A percentile compares a stretch with the other conserved stretches of the same genome.
These are phyloP conservation scores for Gallinago jamesoni DNA, from an alignment of 2,113 vertebrate species.

Conservation along the genomic window DNA sequence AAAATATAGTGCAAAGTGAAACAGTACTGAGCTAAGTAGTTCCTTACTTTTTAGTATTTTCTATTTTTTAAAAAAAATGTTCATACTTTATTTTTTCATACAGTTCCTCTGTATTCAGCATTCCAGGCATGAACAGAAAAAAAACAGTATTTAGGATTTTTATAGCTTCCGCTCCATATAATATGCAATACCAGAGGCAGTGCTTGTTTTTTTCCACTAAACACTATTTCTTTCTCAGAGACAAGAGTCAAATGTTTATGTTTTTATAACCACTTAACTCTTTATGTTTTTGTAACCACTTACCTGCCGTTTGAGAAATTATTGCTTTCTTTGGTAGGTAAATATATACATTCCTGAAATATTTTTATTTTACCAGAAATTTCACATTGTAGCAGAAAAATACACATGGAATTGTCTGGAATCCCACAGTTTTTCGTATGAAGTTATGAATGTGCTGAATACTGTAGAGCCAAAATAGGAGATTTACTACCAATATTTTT, in stretches of 20 bases:
- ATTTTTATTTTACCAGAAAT: background rate
- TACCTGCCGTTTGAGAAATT: background rate
- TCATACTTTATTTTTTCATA: background rate
- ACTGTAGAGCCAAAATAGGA: background rate
- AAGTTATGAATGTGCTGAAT: background rate
- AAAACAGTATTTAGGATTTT: background rate
- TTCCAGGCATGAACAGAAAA: background rate
- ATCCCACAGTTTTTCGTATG: background rate
- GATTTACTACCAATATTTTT: background rate
- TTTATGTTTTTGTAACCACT: background rate
- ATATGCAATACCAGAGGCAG: background rate
- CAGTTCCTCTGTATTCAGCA: background rate
- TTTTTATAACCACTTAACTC: background rate
- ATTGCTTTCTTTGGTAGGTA: background rate
- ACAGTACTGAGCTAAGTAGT: background rate
- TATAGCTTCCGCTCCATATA: background rate
- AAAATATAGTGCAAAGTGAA: background rate
- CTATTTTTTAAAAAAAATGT: background rate
- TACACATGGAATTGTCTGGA: background rate
- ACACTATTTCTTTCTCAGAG: background rate
- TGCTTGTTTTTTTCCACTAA: background rate
- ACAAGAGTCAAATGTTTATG: background rate
- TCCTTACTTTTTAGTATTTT: background rate
- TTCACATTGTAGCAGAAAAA: background rate
- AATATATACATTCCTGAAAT: background rate